A percentile compares a stretch with the other conserved stretches of the same genome.
phyloP scores from a whole-genome alignment of 2,888 invertebrate species.

The Hirtodrosophila histrioides region DNA sequence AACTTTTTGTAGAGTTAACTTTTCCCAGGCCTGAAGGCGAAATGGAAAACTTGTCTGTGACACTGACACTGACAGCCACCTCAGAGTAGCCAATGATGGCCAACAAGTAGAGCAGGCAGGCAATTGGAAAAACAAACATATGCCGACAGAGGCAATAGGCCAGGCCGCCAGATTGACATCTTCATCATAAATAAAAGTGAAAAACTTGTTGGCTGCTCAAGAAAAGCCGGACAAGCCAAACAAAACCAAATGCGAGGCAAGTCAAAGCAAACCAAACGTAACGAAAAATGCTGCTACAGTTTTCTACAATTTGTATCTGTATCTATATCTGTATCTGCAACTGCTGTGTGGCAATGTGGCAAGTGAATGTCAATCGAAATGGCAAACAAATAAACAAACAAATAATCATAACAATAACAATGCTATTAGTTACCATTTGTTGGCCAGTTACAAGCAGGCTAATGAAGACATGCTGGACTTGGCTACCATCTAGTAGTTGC shows the following conservation, averaged over 20 bases:
- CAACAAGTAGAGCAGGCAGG: constrained; percentile 38
- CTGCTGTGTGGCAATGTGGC: constrained; percentile 65
- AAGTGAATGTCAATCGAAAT: constrained; percentile 74
- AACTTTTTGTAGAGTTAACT: constrained; percentile 34
- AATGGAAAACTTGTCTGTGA: constrained; percentile 58
- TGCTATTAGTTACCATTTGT: constrained; percentile 50
- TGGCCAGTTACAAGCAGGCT: constrained; percentile 31
- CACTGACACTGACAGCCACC: constrained; percentile 67
- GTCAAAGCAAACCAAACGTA: constrained; percentile 29
- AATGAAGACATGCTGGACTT: constrained; percentile 62
- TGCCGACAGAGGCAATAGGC: constrained; percentile 61
- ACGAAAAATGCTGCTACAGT: constrained; percentile 55
- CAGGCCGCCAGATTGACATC: constrained; percentile 78
- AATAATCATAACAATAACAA: constrained; percentile 73
- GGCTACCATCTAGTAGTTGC: constrained; percentile 19
- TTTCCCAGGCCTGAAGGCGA: constrained; percentile 56
- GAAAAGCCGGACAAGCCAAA: constrained; percentile 41
- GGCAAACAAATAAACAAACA: constrained; percentile 69
- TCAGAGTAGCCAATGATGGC: constrained; percentile 34
- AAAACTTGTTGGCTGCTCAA: constrained; percentile 56
- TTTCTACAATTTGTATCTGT: constrained; percentile 50
- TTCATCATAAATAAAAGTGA: constrained; percentile 83
- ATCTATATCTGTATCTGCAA: constrained; percentile 16
- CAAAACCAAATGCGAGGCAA: constrained; percentile 9
- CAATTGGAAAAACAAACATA: constrained; percentile 75